A percentile compares a stretch with the other conserved stretches of the same genome.
phyloP scores from a whole-genome alignment of 1,140 invertebrate species.

The Meloidogyne exigua region DNA sequence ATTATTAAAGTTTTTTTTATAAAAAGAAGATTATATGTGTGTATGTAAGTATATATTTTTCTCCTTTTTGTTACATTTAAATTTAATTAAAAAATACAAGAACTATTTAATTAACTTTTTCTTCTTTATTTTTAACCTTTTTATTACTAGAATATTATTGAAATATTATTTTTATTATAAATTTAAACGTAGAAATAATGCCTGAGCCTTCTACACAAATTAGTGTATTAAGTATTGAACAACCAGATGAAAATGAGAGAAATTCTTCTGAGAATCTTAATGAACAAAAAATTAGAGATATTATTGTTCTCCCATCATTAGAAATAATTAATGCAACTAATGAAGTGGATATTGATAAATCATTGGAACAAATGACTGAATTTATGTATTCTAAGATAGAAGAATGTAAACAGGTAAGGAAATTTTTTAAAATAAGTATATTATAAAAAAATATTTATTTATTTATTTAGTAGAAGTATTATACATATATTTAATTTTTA shows the following conservation, averaged over 20 bases:
- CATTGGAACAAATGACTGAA: slow-evolving; percentile 21
- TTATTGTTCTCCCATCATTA: slow-evolving; percentile 23
- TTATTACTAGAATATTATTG: neutral
- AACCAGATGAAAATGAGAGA: neutral
- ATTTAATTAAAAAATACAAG: no score
- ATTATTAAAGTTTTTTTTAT: no score
- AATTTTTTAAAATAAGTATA: no score
- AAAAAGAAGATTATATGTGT: no score
- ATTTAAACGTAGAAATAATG: neutral
- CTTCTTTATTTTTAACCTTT: neutral
- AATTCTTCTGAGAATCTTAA: no score
- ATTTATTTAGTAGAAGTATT: no score
- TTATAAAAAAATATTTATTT: no score
- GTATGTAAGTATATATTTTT: no score
- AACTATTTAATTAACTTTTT: neutral
- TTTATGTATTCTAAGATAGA: neutral
- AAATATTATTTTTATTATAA: neutral
- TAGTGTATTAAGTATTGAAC: neutral
- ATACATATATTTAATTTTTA: no score
- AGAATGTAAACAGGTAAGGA: slow-evolving; percentile 21
- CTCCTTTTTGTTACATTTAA: no score
- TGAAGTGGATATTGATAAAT: slow-evolving; percentile 11
- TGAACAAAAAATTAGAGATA: slow-evolving; percentile 23
- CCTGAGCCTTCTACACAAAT: neutral
- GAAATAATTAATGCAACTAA: slow-evolving; percentile 23